Conservation (phyloP, 2,888 invertebrate genomes). For the Schizotus pectinicornis region DNA sequence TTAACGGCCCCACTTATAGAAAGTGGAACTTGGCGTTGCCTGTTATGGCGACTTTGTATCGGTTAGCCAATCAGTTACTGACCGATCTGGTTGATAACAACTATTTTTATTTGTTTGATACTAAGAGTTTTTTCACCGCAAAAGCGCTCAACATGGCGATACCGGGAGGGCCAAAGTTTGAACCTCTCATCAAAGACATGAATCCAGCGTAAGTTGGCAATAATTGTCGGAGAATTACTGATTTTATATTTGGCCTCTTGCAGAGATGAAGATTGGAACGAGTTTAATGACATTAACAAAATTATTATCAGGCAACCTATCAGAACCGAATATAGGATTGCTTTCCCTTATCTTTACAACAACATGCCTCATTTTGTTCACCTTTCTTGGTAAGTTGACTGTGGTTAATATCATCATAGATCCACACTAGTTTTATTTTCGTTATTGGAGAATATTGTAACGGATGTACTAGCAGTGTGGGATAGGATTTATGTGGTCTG, state of each 20-base stretch:
- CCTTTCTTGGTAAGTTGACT: constrained; percentile 88
- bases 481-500: constrained; percentile 58
- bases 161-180: constrained; percentile 99
- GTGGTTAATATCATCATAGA: constrained; percentile 17
- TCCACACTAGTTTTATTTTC: constrained; percentile 59
- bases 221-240: background rate
- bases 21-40: constrained; percentile 96
- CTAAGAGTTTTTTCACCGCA: constrained; percentile 99
- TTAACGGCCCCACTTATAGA: constrained; percentile 97
- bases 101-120: constrained; percentile 98
- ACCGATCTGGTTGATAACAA: constrained; percentile 98
- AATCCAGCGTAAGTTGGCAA: constrained; percentile 77
- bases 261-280: constrained; percentile 99
- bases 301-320: constrained; percentile 99
- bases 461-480: constrained; percentile 67
- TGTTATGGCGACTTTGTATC: constrained; percentile 96
- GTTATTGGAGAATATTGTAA: constrained; percentile 33
- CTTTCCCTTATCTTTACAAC: constrained; percentile 98
- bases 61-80: constrained; percentile 95
- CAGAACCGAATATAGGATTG: constrained; percentile 98
- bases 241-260: constrained; percentile 34
- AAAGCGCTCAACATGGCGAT: constrained; percentile 99
- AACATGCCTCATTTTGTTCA: constrained; percentile 99
- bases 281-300: constrained; percentile 99
- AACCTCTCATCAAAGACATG: constrained; percentile 97